These are phyloP conservation scores for Turnix velox DNA, from an alignment of 2,113 vertebrate species.

Conservation along the genomic window DNA sequence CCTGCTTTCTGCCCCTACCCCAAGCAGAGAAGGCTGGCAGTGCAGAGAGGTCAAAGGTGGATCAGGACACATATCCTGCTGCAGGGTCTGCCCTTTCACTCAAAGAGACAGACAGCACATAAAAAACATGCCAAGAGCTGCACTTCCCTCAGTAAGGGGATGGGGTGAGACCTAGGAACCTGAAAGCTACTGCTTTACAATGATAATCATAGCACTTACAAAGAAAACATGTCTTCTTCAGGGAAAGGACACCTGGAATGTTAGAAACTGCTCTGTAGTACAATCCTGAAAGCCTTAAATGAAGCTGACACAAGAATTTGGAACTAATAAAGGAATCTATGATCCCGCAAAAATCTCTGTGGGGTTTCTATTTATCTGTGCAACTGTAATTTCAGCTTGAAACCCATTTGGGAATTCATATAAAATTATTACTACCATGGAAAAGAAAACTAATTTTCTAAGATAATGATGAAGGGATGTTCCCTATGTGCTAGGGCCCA, in stretches of 20 bases:
- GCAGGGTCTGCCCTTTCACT: background rate
- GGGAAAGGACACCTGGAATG: background rate
- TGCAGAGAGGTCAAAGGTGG: background rate
- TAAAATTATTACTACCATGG: background rate
- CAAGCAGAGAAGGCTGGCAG: background rate
- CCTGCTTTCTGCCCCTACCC: background rate
- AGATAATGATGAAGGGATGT: background rate
- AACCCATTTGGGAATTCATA: background rate
- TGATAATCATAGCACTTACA: background rate
- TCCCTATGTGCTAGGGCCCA: background rate
- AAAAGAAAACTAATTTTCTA: background rate
- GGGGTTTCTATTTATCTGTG: background rate
- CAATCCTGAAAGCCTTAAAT: background rate
- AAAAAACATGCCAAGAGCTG: background rate
- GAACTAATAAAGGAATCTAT: background rate
- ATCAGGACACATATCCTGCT: background rate
- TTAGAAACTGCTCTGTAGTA: background rate
- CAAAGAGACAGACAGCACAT: background rate
- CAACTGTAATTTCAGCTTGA: background rate
- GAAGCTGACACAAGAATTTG: background rate
- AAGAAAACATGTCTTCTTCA: background rate
- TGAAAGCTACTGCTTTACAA: fast-evolving
- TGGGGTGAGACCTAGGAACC: background rate
- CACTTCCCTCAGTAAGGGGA: background rate
- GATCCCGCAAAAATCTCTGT: background rate